Base-by-base conservation (phyloP, 2,797 vertebrate species). In the Holocentrus rufus region DNA sequence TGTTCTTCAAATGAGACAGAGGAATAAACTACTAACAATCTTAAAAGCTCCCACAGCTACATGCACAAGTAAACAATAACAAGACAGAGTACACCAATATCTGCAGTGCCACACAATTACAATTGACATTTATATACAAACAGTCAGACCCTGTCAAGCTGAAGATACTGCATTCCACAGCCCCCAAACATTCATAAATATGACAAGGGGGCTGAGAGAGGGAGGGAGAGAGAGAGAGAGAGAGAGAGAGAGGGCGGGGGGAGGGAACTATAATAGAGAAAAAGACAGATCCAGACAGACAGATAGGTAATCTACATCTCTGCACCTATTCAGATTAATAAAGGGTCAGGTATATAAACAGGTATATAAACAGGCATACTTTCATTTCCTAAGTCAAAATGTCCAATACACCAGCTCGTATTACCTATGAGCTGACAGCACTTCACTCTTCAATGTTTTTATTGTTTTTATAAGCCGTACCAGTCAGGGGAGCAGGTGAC, bases 401-500 rank as follows among this genome's bases (percentile, higher is more conserved):
- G n/a, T 31, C 15, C 25, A 44, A 50, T 14, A 34, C 10, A 39
- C 44, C 7, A n/a, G 1, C 10, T 50, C 34, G n/a, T 56, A 57
- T 25, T 17, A 7, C 39, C 3, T 9, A 30, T 5, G 25, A 49
- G 7, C 14, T 63, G 52, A 50, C 30, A 59, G 11, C 23, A 52
- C 54, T 64, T 76, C 30, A 62, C 22, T 22, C 18, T 53, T 52
- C 13, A 64, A 25, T 10, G 39, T 34, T 5, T 15, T n/a, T n/a
- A n/a, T 5, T 67, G 34, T 54, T 23, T 50, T 14, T 27, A 18
- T 18, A 2, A 25, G 5, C 22, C 83, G 39, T 91, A 98, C 98
- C 97, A 89, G 64, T 98, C 97, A 62, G 95, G 92, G 20, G 97
- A 95, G 85, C 96, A 97, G 56, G 95, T 96, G 66, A 95, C 87